Base-by-base conservation (phyloP, 2,113 vertebrate species). In the Pteruthius melanotis region DNA sequence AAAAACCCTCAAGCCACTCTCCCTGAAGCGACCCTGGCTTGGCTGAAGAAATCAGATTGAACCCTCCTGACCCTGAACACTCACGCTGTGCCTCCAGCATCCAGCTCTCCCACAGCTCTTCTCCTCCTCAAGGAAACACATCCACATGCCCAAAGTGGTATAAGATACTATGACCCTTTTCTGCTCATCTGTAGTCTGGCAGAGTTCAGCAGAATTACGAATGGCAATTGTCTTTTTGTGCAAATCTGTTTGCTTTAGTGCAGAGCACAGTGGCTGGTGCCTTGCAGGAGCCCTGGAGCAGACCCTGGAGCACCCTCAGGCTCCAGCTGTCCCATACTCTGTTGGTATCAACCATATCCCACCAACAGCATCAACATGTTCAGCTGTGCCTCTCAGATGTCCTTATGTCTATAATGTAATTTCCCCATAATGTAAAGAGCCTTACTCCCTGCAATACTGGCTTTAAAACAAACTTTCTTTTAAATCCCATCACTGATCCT, bases 81-180 rank as follows among this genome's bases (percentile, higher is more conserved):
- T 64, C 87, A 64, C 0, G 0, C 86, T 27, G 30, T 18, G 56
- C 44, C 64, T 0, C 0, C 31, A 22, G 84, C 77, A 66, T 47
- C 12, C 92, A 35, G 45, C 35, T 81, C 70, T 76, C 30, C 54
- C 2, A 1, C 4, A 11, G 39, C 19, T 45, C 27, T 75, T 24
- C 31, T 66, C 39, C n/a, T 77, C 28, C 49, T 33, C 8, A 37
- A 50, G 66, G 27, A 84, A 89, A 57, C 31, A 31, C 2, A 53
- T 16, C 57, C 83, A 20, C 19, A 1, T 19, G 35, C 35, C 64
- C 50, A 9, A 30, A 15, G 39, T 15, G 19, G 23, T 30, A 1
- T 7, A 15, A 87, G 64, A 49, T 17, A 17, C 8, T 50, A 45
- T 0, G 4, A 44, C 19, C 52, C 33, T 79, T 64, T 89, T 68